Evolutionary conservation across 2,888 invertebrate genomes (phyloP).

Genomic region (Eristalis pertinax): DNA sequence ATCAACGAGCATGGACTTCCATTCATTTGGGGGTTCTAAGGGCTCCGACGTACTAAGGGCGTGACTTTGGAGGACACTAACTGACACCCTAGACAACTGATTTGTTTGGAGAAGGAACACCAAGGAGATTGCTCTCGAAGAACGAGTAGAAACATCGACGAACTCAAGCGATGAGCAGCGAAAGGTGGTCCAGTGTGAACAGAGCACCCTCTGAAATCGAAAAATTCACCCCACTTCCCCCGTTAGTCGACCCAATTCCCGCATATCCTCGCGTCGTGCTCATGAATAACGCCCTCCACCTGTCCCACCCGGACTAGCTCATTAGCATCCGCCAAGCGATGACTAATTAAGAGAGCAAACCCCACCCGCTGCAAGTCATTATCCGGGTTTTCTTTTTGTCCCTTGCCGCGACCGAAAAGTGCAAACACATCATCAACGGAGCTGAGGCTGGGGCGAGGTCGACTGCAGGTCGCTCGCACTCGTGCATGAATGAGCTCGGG

Average conservation of each 20-base stretch:
- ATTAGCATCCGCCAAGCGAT: neutral
- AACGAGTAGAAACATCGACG: too few relatives aligned
- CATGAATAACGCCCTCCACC: neutral
- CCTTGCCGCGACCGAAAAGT: neutral
- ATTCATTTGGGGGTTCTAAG: too few relatives aligned
- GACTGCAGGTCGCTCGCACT: constrained; percentile 15
- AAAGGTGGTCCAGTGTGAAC: too few relatives aligned
- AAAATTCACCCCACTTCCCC: too few relatives aligned
- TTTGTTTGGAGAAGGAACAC: too few relatives aligned
- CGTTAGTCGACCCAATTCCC: neutral
- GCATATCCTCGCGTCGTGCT: neutral
- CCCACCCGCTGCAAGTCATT: neutral
- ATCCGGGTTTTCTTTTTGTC: neutral
- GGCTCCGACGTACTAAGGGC: too few relatives aligned
- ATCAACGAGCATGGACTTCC: too few relatives aligned
- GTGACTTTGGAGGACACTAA: too few relatives aligned
- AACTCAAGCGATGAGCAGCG: too few relatives aligned
- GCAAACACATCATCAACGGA: constrained; percentile 13
- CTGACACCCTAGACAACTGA: too few relatives aligned
- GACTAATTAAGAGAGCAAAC: neutral
- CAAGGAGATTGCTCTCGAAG: too few relatives aligned
- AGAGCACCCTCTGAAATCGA: too few relatives aligned
- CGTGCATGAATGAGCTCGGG: constrained; percentile 15
- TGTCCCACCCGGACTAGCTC: neutral
- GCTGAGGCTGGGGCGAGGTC: neutral